phyloP scores from a whole-genome alignment of 2,797 vertebrate species.

The Ctenochaetus hawaiiensis region DNA sequence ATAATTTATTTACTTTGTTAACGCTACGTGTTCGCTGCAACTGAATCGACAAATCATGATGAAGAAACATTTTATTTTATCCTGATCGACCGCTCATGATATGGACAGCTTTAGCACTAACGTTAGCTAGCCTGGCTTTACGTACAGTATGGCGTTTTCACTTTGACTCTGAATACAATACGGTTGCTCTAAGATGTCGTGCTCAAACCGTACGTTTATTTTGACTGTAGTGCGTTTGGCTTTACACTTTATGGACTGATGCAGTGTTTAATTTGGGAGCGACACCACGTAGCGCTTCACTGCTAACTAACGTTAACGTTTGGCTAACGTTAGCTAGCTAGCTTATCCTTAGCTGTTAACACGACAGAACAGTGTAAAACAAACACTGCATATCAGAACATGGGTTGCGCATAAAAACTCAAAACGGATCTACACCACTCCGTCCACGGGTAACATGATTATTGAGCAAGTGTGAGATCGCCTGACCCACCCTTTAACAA shows the following conservation, averaged over 20 bases:
- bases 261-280: slow-evolving; percentile 57
- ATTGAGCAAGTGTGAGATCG: slow-evolving; percentile 68
- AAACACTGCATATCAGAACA: slow-evolving; percentile 55
- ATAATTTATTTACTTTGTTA: not conserved
- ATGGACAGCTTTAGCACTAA: slow-evolving; percentile 46
- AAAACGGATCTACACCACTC: slow-evolving; percentile 56
- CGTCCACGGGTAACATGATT: slow-evolving; percentile 55
- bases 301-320: slow-evolving; percentile 58
- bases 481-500: slow-evolving; percentile 77
- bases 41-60: fast-evolving
- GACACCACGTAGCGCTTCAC: slow-evolving; percentile 34
- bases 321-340: slow-evolving; percentile 73
- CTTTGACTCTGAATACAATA: not conserved
- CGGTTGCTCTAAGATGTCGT: not conserved
- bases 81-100: fast-evolving
- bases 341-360: slow-evolving; percentile 69
- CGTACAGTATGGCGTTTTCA: slow-evolving; percentile 32
- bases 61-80: fast-evolving
- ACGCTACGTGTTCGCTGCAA: not conserved
- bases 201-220: slow-evolving; percentile 35
- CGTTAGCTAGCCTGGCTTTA: slow-evolving; percentile 52
- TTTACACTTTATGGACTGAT: slow-evolving; percentile 49
- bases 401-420: slow-evolving; percentile 39
- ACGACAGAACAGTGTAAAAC: slow-evolving; percentile 59
- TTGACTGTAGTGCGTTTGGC: slow-evolving; percentile 35